Base-by-base conservation (phyloP, 2,113 vertebrate genomes). In the Plecotus auritus region DNA sequence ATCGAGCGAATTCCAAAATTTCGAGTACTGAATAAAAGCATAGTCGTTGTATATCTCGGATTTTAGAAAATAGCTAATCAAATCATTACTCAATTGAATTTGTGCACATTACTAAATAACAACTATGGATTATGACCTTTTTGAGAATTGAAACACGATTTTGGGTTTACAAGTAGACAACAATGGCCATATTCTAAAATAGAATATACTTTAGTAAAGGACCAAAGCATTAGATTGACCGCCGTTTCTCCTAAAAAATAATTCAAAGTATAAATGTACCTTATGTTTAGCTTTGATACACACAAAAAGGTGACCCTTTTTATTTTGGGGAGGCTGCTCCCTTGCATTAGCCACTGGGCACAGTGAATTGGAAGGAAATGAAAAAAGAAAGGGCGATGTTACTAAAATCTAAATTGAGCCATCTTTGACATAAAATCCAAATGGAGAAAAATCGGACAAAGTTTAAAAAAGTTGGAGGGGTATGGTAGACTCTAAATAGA, bases 21-120 rank as follows among this genome's bases (percentile, higher is more conserved):
- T 91, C 35, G 32, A 73, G 54, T 93, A 77, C 51, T 9, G 32
- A 96, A 96, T 96, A 81, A 96, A 94, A 93, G 23, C 90, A 66
- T 87, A 93, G 70, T 91, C 35, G n/a, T 88, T 86, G 30, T 81
- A 32, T 93, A 61, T 40, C 54, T 95, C 42, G 47, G 47, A 74
- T 93, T 85, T 85, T 95, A 93, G 87, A 85, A 96, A 97, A 95
- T 69, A 91, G 47, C 84, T 91, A 42, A 72, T 96, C 87, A 92
- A 87, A 78, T 93, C 28, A 78, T 77, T n/a, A 64, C 35, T 91
- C 77, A 93, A 81, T 92, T 5, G 7, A 16, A 67, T 91, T 83
- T 91, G 40, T 93, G 73, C 32, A 77, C n/a, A 17, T 85, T 77
- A 87, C 49, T 87, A 91, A 83, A 76, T 59, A 88, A 42, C 73